Conservation (phyloP, 2,797 vertebrate species). For the Pangasius mekongensis region DNA sequence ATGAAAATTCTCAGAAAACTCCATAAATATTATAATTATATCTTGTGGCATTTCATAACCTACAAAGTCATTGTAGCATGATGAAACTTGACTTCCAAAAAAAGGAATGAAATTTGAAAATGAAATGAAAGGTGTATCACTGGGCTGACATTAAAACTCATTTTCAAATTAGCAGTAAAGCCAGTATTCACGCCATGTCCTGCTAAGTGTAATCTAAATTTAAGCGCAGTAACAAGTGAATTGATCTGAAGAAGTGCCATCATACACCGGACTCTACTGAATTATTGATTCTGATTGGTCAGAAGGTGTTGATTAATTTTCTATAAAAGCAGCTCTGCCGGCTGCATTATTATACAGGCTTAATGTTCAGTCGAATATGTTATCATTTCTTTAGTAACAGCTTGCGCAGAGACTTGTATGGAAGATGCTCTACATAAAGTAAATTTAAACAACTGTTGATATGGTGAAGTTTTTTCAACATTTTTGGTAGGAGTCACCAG, state of each 20-base stretch:
- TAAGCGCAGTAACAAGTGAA: background rate
- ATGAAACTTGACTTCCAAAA: slow-evolving; percentile 16
- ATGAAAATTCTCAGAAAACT: slow-evolving; percentile 14
- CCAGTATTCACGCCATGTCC: background rate
- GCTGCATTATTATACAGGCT: background rate
- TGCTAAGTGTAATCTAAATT: background rate
- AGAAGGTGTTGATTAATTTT: background rate
- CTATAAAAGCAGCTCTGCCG: background rate
- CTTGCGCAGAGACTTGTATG: background rate
- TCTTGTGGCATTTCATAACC: slow-evolving; percentile 18
- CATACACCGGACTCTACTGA: background rate
- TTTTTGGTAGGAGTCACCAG: background rate
- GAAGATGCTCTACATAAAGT: background rate
- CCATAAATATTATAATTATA: slow-evolving; percentile 14
- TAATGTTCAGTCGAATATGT: background rate
- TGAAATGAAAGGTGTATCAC: background rate
- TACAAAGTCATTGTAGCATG: background rate
- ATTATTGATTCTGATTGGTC: background rate
- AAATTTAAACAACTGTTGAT: background rate
- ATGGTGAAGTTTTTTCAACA: background rate
- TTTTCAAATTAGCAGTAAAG: background rate
- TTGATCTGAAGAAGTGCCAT: background rate
- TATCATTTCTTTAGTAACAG: background rate
- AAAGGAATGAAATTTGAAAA: background rate
- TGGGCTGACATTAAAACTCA: background rate